A percentile compares a stretch with the other conserved stretches of the same genome.
Evolutionary conservation across 2,113 vertebrate genomes (phyloP).

Genomic region (Pollimyrus isidori): DNA sequence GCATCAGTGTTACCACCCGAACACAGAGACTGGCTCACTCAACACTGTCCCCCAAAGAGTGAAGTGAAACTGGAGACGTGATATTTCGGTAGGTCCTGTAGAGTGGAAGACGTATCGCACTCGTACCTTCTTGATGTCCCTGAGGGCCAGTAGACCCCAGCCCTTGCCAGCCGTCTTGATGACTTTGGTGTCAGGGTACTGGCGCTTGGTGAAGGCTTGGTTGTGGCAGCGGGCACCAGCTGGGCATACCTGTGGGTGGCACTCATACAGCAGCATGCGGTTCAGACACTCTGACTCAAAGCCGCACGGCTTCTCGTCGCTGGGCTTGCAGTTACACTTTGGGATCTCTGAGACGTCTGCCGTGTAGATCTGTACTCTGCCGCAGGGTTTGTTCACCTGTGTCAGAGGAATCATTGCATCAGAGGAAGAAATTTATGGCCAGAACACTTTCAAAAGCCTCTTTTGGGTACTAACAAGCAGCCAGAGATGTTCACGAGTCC

Average conservation of each 20-base stretch:
- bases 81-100: neutral
- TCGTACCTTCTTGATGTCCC: conserved; percentile 90
- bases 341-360: conserved; percentile 93
- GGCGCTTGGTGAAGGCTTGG: conserved; percentile 91
- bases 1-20: neutral
- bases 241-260: conserved; percentile 90
- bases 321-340: conserved; percentile 93
- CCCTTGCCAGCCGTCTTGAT: conserved; percentile 89
- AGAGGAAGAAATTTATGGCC: neutral
- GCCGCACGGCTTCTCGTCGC: conserved; percentile 84
- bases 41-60: neutral
- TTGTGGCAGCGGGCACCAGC: conserved; percentile 83
- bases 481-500: no score
- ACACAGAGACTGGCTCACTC: neutral
- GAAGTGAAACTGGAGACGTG: neutral
- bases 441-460: neutral
- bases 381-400: conserved; percentile 88
- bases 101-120: neutral
- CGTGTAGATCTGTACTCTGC: conserved; percentile 86
- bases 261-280: conserved; percentile 96
- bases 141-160: conserved; percentile 83
- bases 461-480: neutral
- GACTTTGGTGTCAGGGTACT: conserved; percentile 92
- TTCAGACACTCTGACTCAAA: conserved; percentile 93
- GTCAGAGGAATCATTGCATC: neutral